These are phyloP conservation scores for Petrocephalus microphthalmus DNA, from an alignment of 2,113 vertebrate species.

Conservation along the genomic window DNA sequence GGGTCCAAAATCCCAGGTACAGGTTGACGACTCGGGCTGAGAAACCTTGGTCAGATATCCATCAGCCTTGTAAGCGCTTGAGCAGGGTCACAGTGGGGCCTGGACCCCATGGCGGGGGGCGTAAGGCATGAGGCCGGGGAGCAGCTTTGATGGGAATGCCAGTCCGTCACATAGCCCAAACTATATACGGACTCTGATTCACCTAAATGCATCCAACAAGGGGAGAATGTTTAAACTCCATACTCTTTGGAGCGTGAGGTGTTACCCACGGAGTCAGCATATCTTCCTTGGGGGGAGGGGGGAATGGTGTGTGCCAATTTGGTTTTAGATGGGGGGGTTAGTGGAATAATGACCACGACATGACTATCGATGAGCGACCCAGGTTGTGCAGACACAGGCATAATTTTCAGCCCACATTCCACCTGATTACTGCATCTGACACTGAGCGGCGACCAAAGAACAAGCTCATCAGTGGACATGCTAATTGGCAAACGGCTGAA, in stretches of 20 bases:
- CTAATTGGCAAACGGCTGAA: neutral
- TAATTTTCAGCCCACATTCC: neutral
- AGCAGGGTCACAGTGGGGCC: neutral
- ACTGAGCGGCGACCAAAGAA: neutral
- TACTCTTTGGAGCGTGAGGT: neutral
- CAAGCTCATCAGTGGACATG: neutral
- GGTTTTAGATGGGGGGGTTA: neutral
- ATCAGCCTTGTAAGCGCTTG: neutral
- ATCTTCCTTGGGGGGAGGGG: neutral
- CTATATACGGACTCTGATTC: too few relatives aligned
- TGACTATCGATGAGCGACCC: neutral
- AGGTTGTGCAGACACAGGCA: neutral
- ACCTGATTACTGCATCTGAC: neutral
- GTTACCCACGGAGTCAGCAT: neutral
- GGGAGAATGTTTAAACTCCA: neutral
- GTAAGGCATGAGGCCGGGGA: neutral
- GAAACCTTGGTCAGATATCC: neutral
- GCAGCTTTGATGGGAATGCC: too few relatives aligned
- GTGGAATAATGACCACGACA: neutral
- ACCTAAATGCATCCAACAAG: too few relatives aligned
- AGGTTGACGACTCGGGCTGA: neutral
- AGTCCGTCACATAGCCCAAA: too few relatives aligned
- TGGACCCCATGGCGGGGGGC: neutral
- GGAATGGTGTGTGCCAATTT: neutral
- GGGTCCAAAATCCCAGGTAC: neutral